These are phyloP conservation scores for Eleutherodactylus coqui DNA, from an alignment of 2,797 vertebrate species.

Conservation along the genomic window DNA sequence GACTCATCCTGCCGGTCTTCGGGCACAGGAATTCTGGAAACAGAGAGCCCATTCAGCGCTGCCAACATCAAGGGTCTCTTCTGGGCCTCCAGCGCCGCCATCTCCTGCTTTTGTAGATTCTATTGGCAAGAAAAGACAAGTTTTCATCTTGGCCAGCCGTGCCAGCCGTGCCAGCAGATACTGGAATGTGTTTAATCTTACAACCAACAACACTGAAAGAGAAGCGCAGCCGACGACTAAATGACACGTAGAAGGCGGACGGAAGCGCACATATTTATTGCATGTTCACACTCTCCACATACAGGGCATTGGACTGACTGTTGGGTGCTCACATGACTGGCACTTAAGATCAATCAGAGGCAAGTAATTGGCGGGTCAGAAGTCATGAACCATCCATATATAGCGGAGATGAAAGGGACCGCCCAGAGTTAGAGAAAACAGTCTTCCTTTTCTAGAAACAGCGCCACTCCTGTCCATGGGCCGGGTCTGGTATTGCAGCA, in stretches of 20 bases:
- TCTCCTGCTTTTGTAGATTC: conserved; percentile 97
- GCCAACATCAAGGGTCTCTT: conserved; percentile 97
- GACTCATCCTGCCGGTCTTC: conserved; percentile 83
- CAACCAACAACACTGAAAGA: conserved; percentile 78
- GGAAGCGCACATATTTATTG: conserved; percentile 64
- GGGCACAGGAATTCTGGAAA: conserved; percentile 85
- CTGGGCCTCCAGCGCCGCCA: conserved; percentile 91
- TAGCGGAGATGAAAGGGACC: too few relatives aligned
- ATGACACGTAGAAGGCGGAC: conserved; percentile 20
- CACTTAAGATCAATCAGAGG: neutral
- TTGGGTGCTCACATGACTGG: neutral
- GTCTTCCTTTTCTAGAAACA: too few relatives aligned
- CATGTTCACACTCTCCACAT: neutral
- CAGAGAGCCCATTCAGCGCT: conserved; percentile 90
- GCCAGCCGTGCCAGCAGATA: conserved; percentile 78
- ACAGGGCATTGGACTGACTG: neutral
- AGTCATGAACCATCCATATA: too few relatives aligned
- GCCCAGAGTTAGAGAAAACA: too few relatives aligned
- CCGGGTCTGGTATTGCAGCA: too few relatives aligned
- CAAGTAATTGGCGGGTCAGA: too few relatives aligned
- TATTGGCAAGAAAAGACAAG: conserved; percentile 84
- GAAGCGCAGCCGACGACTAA: conserved; percentile 73
- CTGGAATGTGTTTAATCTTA: conserved; percentile 81
- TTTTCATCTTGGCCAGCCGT: conserved; percentile 78
- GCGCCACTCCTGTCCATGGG: too few relatives aligned